Base-by-base conservation (phyloP, 2,797 vertebrate species). In the Halcyon chelicuti region DNA sequence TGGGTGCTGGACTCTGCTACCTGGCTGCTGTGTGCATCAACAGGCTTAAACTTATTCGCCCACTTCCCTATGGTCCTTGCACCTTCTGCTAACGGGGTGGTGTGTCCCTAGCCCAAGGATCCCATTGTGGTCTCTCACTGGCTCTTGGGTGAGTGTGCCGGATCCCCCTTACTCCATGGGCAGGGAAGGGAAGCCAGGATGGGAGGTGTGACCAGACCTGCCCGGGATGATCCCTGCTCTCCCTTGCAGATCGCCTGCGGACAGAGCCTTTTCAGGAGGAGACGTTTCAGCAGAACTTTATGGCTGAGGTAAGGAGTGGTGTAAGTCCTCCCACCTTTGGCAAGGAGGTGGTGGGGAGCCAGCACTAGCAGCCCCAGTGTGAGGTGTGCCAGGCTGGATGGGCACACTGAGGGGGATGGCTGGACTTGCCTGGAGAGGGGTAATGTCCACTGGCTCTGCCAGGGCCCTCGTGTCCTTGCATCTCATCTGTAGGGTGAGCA, bases 261-360 rank as follows among this genome's bases (percentile, higher is more conserved):
- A 97, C 96, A 13, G 84, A 95, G 49, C 84, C 71, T 57, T 97
- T 96, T 81, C 90, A 4, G 52, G 57, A 96, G 72, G 7, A 83
- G 29, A 9, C 0, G 0, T 96, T 96, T 88, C 94, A 91, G 67
- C 77, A 93, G 88, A 89, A 54, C 71, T 93, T 92, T 19, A 6
- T 96, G 90, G 11, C 68, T 79, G n/a, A 96, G 95, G 95, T 97
- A 95, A 96, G 94, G 55, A 72, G 16, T 0, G 0, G 12, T 29
- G 29, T 49, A 39, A 31, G 29, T 39, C 33, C 20, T 60, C 37
- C 18, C 4, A 42, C 28, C 46, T 83, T 82, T 5, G 6, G 23
- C 49, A 49, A 15, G 67, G 12, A 42, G 8, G 6, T n/a, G 28
- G 7, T 28, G 55, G 35, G 62, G 28, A 85, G 39, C 51, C 1